These are phyloP conservation scores for Phylloscopus trochiloides DNA, from an alignment of 2,113 vertebrate species.

Conservation along the genomic window DNA sequence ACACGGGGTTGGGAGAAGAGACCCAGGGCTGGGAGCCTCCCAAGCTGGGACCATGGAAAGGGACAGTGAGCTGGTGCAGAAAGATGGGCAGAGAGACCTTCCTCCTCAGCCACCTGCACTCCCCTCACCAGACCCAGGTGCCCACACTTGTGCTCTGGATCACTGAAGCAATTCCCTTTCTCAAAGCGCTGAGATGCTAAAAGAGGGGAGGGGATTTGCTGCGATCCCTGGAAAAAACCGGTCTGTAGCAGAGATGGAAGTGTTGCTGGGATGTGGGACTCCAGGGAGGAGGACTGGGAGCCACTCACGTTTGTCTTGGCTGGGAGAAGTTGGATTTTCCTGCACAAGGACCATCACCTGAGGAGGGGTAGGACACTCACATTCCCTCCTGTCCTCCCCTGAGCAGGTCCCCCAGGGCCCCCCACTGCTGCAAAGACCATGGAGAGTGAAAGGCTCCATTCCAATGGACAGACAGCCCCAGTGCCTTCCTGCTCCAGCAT, in stretches of 20 bases:
- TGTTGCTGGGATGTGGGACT: not conserved
- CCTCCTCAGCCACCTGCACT: rapidly evolving
- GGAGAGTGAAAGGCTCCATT: not conserved
- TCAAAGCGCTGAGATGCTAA: not conserved
- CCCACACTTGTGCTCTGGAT: not conserved
- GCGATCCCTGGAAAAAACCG: not conserved
- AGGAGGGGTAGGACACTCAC: not conserved
- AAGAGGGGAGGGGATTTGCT: not conserved
- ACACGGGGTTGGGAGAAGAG: not conserved
- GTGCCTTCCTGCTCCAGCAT: not conserved
- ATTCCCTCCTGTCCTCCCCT: not conserved
- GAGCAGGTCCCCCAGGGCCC: not conserved
- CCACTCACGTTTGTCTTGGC: rapidly evolving
- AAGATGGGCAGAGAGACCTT: not conserved
- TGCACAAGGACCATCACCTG: not conserved
- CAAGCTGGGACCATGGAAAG: not conserved
- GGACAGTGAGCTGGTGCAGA: rapidly evolving
- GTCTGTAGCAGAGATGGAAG: not conserved
- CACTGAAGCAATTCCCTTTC: not conserved
- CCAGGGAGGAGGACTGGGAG: not conserved
- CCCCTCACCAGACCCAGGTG: not conserved
- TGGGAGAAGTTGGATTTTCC: not conserved
- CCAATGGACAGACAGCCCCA: not conserved
- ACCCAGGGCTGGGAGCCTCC: not conserved
- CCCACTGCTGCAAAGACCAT: not conserved